Percentiles rank a stretch among this genome's conserved stretches.
Evolutionary conservation across 2,797 vertebrate species (phyloP).

Genomic region (Clarias fuscus): DNA sequence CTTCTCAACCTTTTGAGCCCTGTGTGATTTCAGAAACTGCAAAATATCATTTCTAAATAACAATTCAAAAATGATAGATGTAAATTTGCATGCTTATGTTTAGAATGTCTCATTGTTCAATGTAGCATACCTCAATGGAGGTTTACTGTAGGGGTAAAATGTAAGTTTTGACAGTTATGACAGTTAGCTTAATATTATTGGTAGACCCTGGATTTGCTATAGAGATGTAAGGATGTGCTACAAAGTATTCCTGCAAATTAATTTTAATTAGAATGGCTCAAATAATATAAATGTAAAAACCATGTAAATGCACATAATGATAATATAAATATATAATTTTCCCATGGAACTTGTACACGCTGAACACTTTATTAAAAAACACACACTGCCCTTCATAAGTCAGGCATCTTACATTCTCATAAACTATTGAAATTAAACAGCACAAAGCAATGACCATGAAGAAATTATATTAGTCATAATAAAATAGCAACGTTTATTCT

Average conservation of each 20-base stretch:
- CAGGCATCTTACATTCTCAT: slow-evolving; percentile 12
- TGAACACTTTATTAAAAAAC: neutral
- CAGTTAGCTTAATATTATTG: neutral
- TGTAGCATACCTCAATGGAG: neutral
- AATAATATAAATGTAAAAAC: neutral
- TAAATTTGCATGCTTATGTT: slow-evolving; percentile 8
- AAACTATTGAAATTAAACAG: slow-evolving; percentile 44
- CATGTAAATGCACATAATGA: neutral
- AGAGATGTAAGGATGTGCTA: neutral
- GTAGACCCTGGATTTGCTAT: neutral
- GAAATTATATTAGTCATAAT: slow-evolving; percentile 60
- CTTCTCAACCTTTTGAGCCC: neutral
- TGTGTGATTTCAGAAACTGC: neutral
- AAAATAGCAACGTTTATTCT: slow-evolving; percentile 74
- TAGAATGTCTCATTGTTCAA: neutral
- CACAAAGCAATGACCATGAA: slow-evolving; percentile 50
- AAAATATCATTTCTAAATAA: neutral
- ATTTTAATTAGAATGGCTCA: neutral
- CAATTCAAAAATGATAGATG: neutral
- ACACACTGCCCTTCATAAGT: neutral
- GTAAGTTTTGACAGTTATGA: neutral
- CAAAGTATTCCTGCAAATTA: neutral
- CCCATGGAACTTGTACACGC: neutral
- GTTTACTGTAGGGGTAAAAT: neutral
- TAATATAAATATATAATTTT: neutral